Percentiles rank a stretch among this genome's conserved stretches.
phyloP scores from a whole-genome alignment of 2,113 vertebrate genomes.

The Stercorarius parasiticus region DNA sequence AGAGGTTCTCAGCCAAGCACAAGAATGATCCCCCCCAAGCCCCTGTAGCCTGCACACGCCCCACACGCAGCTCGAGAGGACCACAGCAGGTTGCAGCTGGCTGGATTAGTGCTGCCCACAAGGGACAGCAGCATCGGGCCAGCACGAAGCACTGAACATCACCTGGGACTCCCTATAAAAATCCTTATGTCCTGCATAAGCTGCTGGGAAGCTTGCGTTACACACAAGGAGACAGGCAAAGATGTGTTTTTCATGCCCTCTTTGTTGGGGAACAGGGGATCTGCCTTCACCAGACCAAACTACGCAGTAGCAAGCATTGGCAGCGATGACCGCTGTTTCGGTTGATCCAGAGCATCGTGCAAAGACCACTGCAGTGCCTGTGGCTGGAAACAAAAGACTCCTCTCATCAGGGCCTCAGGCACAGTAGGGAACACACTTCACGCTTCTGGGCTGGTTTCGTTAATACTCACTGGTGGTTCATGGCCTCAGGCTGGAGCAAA shows the following conservation, averaged over 20 bases:
- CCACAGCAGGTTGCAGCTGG: not conserved
- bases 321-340: fast-evolving
- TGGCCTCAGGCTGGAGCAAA: not conserved
- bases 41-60: fast-evolving
- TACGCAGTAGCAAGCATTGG: not conserved
- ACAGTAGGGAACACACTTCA: not conserved
- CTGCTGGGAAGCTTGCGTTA: not conserved
- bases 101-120: not conserved
- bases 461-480: not conserved
- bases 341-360: not conserved
- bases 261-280: not conserved
- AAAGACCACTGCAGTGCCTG: not conserved
- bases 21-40: fast-evolving
- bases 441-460: not conserved
- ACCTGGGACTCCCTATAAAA: not conserved
- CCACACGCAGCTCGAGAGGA: fast-evolving
- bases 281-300: not conserved
- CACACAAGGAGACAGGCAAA: not conserved
- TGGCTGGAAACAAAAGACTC: not conserved
- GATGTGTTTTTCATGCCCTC: not conserved
- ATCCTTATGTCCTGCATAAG: too few relatives aligned
- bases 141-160: not conserved
- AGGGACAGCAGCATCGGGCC: not conserved
- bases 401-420: not conserved
- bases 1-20: not conserved